A percentile compares a stretch with the other conserved stretches of the same genome.
Evolutionary conservation across 2,888 invertebrate species (phyloP).

Genomic region (Leistus spinibarbis): DNA sequence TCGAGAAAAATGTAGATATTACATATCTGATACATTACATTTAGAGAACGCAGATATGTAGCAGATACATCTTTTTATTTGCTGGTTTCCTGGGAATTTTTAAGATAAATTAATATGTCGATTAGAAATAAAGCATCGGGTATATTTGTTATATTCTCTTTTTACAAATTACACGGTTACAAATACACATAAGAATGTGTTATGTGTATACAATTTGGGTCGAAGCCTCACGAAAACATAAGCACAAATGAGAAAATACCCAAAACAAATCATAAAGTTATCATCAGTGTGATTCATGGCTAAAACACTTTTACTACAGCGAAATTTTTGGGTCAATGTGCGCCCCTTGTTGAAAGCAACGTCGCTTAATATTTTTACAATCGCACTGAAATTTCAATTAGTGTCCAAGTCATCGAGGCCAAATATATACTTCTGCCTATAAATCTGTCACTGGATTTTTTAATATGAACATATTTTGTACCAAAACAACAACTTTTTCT

Average conservation of each 20-base stretch:
- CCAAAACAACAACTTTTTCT: neutral
- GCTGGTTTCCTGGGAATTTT: too few species aligned
- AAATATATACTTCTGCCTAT: neutral
- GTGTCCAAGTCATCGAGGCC: slow-evolving; percentile 9
- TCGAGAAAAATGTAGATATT: too few species aligned
- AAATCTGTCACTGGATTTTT: neutral
- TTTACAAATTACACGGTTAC: neutral
- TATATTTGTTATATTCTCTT: too few species aligned
- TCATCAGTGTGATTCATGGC: slow-evolving; percentile 19
- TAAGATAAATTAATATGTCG: too few species aligned
- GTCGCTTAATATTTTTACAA: slow-evolving; percentile 22
- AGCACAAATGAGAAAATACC: slow-evolving; percentile 24
- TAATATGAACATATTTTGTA: neutral
- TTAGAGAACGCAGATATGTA: too few species aligned
- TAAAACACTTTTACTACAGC: slow-evolving; percentile 19
- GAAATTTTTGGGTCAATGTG: slow-evolving; percentile 30
- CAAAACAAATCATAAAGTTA: slow-evolving; percentile 31
- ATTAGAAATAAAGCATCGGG: neutral
- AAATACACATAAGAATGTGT: neutral
- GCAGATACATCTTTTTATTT: too few species aligned
- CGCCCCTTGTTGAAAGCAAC: slow-evolving; percentile 29
- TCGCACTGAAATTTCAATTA: slow-evolving; percentile 30
- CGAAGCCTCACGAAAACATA: slow-evolving; percentile 2
- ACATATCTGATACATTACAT: too few species aligned
- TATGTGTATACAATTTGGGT: neutral